A percentile compares a stretch with the other conserved stretches of the same genome.
These are phyloP conservation scores for Acanthococcus lagerstroemiae DNA, from an alignment of 2,888 invertebrate genomes.

Conservation along the genomic window DNA sequence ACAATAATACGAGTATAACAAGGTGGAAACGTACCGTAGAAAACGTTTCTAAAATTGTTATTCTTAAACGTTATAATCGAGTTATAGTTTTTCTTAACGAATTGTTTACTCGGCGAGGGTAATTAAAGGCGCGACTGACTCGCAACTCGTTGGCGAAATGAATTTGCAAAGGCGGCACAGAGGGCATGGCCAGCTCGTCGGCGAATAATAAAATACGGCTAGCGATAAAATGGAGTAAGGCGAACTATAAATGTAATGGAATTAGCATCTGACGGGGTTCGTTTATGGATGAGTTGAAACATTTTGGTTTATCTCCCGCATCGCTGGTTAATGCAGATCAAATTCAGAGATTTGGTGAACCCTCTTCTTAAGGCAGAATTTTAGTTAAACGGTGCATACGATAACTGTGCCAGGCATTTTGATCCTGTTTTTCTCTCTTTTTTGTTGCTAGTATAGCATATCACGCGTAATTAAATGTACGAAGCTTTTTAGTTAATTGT, in stretches of 20 bases:
- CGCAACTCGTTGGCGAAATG: too few relatives aligned
- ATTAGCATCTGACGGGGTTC: background rate
- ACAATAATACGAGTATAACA: too few relatives aligned
- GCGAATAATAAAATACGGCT: background rate
- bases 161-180: too few relatives aligned
- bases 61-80: too few relatives aligned
- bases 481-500: background rate
- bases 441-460: background rate
- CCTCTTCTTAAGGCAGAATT: background rate
- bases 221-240: background rate
- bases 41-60: too few relatives aligned
- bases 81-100: too few relatives aligned
- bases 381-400: background rate
- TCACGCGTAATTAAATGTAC: background rate
- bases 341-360: slow-evolving; percentile 2
- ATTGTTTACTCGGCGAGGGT: too few relatives aligned
- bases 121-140: too few relatives aligned
- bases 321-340: slow-evolving; percentile 1
- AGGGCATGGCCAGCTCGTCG: too few relatives aligned
- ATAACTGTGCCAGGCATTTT: background rate
- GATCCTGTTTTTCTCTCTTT: background rate
- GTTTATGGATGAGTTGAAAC: slow-evolving; percentile 11
- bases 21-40: too few relatives aligned
- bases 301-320: slow-evolving; percentile 3
- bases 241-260: slow-evolving; percentile 4